These are phyloP conservation scores for Herpetotheres cachinnans DNA, from an alignment of 2,113 vertebrate genomes.

Conservation along the genomic window DNA sequence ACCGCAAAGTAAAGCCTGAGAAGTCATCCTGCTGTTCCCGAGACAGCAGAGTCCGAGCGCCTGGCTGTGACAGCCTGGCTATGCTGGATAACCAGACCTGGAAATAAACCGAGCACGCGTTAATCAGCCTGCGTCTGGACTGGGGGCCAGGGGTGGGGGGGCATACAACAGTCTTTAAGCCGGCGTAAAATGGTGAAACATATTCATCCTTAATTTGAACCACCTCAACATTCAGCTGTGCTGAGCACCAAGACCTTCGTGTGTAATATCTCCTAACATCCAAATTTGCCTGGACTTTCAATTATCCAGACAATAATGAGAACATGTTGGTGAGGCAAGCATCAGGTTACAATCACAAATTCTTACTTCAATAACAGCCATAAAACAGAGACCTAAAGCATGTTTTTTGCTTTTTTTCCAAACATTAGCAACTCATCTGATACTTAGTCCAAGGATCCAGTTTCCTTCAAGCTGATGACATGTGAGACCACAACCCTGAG, in stretches of 20 bases:
- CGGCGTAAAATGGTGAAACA: neutral
- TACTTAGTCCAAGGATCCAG: slow-evolving; percentile 69
- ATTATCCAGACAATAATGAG: slow-evolving; percentile 63
- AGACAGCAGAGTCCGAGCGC: neutral
- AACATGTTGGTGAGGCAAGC: slow-evolving; percentile 26
- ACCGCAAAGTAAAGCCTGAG: neutral
- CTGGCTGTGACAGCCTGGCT: neutral
- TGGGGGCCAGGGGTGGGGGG: accelerated
- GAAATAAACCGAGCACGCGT: neutral
- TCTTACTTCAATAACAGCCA: slow-evolving; percentile 74
- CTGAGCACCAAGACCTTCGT: neutral
- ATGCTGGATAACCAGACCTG: neutral
- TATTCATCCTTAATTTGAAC: neutral
- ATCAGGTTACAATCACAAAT: slow-evolving; percentile 72
- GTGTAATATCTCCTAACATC: neutral
- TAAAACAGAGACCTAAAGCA: slow-evolving; percentile 74
- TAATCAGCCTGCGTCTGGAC: neutral
- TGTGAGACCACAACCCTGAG: slow-evolving; percentile 57
- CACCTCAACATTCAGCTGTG: neutral
- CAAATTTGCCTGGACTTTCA: slow-evolving; percentile 73
- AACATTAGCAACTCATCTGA: slow-evolving; percentile 82
- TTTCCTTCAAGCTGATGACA: slow-evolving; percentile 73
- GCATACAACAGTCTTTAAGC: neutral
- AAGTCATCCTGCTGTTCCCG: accelerated
- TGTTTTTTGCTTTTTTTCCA: slow-evolving; percentile 70